Evolutionary conservation across 1,140 invertebrate genomes (phyloP).

Genomic region (Proctacanthus coquilletti): DNA sequence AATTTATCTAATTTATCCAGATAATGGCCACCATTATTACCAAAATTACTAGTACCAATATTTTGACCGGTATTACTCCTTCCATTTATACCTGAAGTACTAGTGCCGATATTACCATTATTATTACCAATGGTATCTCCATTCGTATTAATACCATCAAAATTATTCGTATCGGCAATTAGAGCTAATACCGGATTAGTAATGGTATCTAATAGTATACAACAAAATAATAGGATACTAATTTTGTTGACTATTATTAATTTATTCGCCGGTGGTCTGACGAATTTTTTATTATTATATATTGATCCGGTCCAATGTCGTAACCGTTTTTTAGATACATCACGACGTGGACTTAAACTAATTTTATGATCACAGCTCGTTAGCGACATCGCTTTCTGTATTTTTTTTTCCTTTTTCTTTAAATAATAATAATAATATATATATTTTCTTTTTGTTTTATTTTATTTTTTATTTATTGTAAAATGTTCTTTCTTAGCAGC

Average conservation of each 20-base stretch:
- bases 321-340: slow-evolving; percentile 2
- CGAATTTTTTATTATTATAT: background rate
- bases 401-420: too few species aligned
- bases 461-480: too few species aligned
- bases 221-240: background rate
- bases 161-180: slow-evolving; percentile 9
- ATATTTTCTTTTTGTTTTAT: too few species aligned
- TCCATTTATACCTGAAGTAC: slow-evolving; percentile 10
- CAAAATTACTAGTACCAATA: background rate
- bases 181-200: slow-evolving; percentile 8
- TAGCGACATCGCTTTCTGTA: too few species aligned
- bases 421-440: too few species aligned
- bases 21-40: slow-evolving; percentile 12
- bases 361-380: slow-evolving; percentile 1
- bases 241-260: background rate
- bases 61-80: background rate
- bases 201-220: background rate
- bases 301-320: background rate
- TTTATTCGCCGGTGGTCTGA: slow-evolving; percentile 1
- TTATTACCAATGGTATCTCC: slow-evolving; percentile 3
- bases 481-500: too few species aligned
- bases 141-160: too few species aligned
- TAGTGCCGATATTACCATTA: slow-evolving; percentile 2
- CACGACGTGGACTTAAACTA: slow-evolving; percentile 1
- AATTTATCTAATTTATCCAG: slow-evolving; percentile 30